phyloP scores from a whole-genome alignment of 1,140 invertebrate species.

The Eumaeus atala region DNA sequence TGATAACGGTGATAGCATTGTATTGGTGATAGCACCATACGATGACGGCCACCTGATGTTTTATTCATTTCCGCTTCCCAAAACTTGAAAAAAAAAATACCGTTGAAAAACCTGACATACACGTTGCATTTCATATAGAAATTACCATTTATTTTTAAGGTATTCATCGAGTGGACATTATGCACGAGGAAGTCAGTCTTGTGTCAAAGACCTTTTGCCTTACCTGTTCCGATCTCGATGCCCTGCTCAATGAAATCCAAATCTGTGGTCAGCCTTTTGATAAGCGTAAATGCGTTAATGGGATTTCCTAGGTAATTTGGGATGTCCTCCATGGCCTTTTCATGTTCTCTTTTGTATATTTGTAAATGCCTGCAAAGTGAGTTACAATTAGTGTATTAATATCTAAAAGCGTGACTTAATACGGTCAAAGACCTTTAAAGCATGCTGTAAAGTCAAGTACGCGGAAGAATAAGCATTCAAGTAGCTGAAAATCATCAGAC shows the following conservation, averaged over 20 bases:
- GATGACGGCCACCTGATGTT: not conserved
- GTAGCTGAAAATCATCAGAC: no score
- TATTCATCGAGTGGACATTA: no score
- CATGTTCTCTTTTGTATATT: constrained; percentile 84
- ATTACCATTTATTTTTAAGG: no score
- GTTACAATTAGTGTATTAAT: not conserved
- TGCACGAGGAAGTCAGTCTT: no score
- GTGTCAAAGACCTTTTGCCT: constrained; percentile 2
- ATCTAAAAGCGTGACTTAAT: no score
- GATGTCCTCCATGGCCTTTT: constrained; percentile 85
- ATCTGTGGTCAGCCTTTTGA: constrained; percentile 95
- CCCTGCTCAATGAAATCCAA: constrained; percentile 87
- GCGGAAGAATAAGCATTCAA: no score
- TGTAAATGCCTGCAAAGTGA: constrained; percentile 77
- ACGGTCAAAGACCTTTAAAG: no score
- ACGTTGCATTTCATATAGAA: no score
- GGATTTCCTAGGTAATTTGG: constrained; percentile 93
- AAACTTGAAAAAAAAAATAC: not conserved
- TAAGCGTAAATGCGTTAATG: constrained; percentile 96
- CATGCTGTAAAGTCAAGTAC: no score
- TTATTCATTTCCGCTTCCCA: constrained; percentile 6
- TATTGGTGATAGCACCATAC: no score
- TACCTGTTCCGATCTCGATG: constrained; percentile 83
- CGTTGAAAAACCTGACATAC: no score
- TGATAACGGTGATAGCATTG: constrained; percentile 3